Percentiles rank a stretch among this genome's conserved stretches.
phyloP scores from a whole-genome alignment of 2,888 invertebrate genomes.

The Eledona agricola region DNA sequence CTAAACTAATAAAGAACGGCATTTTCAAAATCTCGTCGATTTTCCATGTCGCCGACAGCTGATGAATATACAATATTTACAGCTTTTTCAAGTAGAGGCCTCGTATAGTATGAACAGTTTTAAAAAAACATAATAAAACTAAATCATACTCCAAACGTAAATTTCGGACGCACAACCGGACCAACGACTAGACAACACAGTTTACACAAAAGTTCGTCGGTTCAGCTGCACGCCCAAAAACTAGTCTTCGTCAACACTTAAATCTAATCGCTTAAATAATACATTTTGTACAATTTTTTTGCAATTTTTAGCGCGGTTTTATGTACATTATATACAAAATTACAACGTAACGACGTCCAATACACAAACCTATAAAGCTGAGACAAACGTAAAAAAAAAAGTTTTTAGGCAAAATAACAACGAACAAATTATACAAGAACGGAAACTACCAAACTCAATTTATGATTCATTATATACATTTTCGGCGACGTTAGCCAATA shows the following conservation, averaged over 20 bases:
- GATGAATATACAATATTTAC: constrained; percentile 62
- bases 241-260: constrained; percentile 42
- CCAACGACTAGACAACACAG: constrained; percentile 48
- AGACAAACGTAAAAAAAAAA: constrained; percentile 35
- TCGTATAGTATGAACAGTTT: constrained; percentile 44
- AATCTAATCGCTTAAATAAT: constrained; percentile 43
- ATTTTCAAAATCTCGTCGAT: constrained; percentile 44
- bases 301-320: constrained; percentile 43
- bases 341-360: constrained; percentile 40
- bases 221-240: constrained; percentile 45
- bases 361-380: constrained; percentile 42
- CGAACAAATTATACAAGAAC: constrained; percentile 21
- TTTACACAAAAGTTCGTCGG: constrained; percentile 40
- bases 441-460: constrained; percentile 38
- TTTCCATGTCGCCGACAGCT: constrained; percentile 49
- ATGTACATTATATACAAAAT: constrained; percentile 52
- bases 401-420: constrained; percentile 23
- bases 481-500: constrained; percentile 60
- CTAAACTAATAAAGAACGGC: constrained; percentile 41
- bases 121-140: constrained; percentile 43
- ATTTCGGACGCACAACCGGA: constrained; percentile 51
- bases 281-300: constrained; percentile 48
- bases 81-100: constrained; percentile 47
- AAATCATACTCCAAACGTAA: constrained; percentile 48
- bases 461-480: constrained; percentile 52